Conservation (phyloP, 2,888 invertebrate species). For the Subacronicta megacephala region DNA sequence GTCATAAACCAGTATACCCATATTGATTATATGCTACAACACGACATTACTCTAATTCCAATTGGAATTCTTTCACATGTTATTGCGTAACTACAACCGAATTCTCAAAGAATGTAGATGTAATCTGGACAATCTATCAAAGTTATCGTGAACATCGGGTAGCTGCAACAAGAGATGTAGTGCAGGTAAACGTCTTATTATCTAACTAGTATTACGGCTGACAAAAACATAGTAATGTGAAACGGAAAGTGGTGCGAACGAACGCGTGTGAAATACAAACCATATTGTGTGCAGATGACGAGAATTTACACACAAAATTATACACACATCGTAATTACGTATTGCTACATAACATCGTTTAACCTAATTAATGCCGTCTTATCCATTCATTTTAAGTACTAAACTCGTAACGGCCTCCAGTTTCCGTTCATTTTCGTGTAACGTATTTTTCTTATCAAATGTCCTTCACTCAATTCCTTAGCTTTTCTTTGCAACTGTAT, state of each 20-base stretch:
- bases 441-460: conserved; percentile 57
- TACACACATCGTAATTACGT: conserved; percentile 41
- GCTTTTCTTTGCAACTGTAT: conserved; percentile 36
- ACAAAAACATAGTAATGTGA: conserved; percentile 65
- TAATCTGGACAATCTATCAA: conserved; percentile 55
- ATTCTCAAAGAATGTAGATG: conserved; percentile 46
- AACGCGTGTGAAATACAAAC: conserved; percentile 78
- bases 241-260: conserved; percentile 81
- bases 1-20: too few species aligned
- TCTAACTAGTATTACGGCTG: conserved; percentile 55
- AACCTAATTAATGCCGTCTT: conserved; percentile 30
- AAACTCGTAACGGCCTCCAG: conserved; percentile 46
- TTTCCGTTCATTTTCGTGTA: conserved; percentile 57
- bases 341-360: conserved; percentile 32
- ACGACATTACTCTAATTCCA: conserved; percentile 15
- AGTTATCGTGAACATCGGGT: conserved; percentile 45
- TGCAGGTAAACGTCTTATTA: conserved; percentile 56
- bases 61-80: conserved; percentile 29
- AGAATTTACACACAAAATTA: conserved; percentile 44
- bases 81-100: conserved; percentile 37
- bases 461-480: conserved; percentile 60
- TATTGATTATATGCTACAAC: too few species aligned
- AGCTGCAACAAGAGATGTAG: conserved; percentile 39
- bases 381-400: conserved; percentile 27
- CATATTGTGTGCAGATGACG: conserved; percentile 73